Percentiles rank a stretch among this genome's conserved stretches.
Conservation (phyloP, 2,797 vertebrate genomes). For the Pseudocheirus occidentalis region DNA sequence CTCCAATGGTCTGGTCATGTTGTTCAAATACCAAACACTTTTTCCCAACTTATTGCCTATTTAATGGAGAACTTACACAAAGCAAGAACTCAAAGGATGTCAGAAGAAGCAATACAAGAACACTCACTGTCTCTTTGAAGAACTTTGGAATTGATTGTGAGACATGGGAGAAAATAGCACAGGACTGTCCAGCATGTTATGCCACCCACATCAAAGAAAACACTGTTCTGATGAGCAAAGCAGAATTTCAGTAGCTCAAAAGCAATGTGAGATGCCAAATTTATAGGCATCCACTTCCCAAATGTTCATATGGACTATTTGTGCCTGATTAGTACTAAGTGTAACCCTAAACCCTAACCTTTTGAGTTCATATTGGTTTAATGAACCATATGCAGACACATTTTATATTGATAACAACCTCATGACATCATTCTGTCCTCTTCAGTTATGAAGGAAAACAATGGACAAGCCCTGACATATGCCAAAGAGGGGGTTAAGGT, state of each 20-base stretch:
- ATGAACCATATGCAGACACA: neutral
- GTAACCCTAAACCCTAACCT: neutral
- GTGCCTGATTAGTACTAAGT: neutral
- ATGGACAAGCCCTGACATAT: neutral
- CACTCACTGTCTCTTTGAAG: neutral
- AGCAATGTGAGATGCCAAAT: neutral
- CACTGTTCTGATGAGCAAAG: neutral
- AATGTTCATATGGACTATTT: neutral
- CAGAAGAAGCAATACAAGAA: neutral
- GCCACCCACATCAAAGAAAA: neutral
- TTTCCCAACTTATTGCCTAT: neutral
- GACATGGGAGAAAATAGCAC: neutral
- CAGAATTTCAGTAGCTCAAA: neutral
- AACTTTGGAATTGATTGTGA: neutral
- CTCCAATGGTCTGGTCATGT: neutral
- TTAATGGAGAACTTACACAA: neutral
- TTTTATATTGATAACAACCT: neutral
- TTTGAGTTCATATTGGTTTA: neutral
- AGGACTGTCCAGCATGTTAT: neutral
- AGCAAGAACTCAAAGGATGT: neutral
- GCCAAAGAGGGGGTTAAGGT: neutral
- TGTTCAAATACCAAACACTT: neutral
- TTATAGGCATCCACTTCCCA: neutral
- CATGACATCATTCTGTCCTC: neutral
- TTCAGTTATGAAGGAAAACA: neutral